These are phyloP conservation scores for Silurus glanis DNA, from an alignment of 2,113 vertebrate species.

Conservation along the genomic window DNA sequence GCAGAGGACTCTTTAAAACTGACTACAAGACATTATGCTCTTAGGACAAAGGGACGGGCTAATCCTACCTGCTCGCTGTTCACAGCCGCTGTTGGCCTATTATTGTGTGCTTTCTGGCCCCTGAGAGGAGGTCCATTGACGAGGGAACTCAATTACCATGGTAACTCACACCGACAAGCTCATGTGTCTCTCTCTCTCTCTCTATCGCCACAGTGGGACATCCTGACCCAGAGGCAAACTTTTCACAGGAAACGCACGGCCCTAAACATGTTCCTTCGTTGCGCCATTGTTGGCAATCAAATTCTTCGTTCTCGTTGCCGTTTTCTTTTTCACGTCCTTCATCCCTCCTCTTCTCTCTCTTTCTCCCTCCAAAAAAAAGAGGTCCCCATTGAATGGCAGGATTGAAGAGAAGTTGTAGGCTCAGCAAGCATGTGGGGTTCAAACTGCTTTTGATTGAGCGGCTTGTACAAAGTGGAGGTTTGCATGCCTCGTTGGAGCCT, in stretches of 20 bases:
- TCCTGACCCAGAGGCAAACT: constrained; percentile 74
- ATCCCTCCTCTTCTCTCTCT: constrained; percentile 29
- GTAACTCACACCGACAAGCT: constrained; percentile 90
- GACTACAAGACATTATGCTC: constrained; percentile 95
- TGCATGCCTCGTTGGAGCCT: constrained; percentile 61
- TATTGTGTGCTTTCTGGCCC: constrained; percentile 86
- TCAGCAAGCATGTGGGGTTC: constrained; percentile 66
- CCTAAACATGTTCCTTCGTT: constrained; percentile 63
- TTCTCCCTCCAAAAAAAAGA: constrained; percentile 12
- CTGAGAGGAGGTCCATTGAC: constrained; percentile 88
- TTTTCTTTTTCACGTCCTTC: constrained; percentile 2
- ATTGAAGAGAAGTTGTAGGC: constrained; percentile 74
- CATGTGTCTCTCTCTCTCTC: constrained; percentile 69
- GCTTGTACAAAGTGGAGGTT: constrained; percentile 63
- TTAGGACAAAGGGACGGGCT: constrained; percentile 91
- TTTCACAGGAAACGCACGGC: constrained; percentile 72
- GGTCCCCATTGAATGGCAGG: constrained; percentile 61
- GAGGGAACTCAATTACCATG: constrained; percentile 96
- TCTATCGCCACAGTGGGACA: constrained; percentile 63
- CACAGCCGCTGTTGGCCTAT: constrained; percentile 89
- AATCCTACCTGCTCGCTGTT: constrained; percentile 98
- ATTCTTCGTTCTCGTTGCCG: constrained; percentile 47
- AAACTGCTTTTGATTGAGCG: constrained; percentile 63
- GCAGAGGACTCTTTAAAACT: constrained; percentile 96
- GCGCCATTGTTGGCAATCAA: constrained; percentile 64